These are phyloP conservation scores for Nebria salina DNA, from an alignment of 2,888 invertebrate species.

Conservation along the genomic window DNA sequence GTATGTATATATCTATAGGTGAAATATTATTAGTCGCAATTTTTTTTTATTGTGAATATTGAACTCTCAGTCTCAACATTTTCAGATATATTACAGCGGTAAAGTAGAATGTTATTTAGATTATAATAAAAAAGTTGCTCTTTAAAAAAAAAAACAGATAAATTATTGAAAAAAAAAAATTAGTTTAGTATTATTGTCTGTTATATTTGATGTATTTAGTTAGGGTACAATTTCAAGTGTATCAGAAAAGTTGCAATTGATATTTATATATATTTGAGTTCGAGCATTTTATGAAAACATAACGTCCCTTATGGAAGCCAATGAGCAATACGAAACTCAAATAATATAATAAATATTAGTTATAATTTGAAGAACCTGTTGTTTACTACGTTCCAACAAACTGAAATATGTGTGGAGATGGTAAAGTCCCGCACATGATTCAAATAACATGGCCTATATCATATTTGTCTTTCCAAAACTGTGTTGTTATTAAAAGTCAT, in stretches of 20 bases:
- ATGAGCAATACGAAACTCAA: neutral
- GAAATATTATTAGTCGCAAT: constrained; percentile 35
- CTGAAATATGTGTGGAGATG: constrained; percentile 11
- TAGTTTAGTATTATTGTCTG: constrained; percentile 43
- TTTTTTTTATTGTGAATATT: constrained; percentile 10
- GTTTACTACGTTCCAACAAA: constrained; percentile 39
- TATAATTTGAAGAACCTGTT: constrained; percentile 23
- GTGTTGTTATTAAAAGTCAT: constrained; percentile 53
- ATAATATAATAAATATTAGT: constrained; percentile 8
- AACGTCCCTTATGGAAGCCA: neutral
- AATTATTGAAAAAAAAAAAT: constrained; percentile 31
- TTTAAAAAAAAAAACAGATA: constrained; percentile 36
- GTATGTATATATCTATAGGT: constrained; percentile 44
- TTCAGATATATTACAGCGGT: constrained; percentile 29
- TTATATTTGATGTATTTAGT: constrained; percentile 43
- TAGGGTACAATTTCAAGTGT: constrained; percentile 32
- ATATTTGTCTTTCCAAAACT: constrained; percentile 57
- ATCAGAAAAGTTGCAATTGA: constrained; percentile 24
- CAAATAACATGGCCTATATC: constrained; percentile 55
- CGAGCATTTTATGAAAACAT: constrained; percentile 1
- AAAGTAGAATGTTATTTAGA: constrained; percentile 44
- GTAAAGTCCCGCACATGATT: constrained; percentile 27
- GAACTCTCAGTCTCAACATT: neutral
- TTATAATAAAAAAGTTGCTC: constrained; percentile 35
- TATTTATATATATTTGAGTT: constrained; percentile 25